A percentile compares a stretch with the other conserved stretches of the same genome.
Evolutionary conservation across 2,888 invertebrate genomes (phyloP).

Genomic region (Andrena bicolor): DNA sequence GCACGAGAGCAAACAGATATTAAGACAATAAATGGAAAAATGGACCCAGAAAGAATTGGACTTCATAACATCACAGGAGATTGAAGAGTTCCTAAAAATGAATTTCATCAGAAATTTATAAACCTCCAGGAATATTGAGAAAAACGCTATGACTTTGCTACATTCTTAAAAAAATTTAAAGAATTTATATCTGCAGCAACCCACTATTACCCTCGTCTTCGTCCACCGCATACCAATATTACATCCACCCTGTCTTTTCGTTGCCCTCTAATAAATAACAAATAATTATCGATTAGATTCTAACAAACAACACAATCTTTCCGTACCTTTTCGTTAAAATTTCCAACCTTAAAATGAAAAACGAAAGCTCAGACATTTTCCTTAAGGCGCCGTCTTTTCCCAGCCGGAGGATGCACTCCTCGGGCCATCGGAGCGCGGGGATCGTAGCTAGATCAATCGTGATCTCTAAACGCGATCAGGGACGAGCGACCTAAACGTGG

Average conservation of each 20-base stretch:
- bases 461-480: constrained; percentile 13
- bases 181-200: neutral
- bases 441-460: constrained; percentile 25
- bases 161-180: too few relatives aligned
- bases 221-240: neutral
- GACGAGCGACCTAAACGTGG: constrained; percentile 36
- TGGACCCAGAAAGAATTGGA: too few relatives aligned
- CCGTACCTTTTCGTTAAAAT: neutral
- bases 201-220: neutral
- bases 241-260: neutral
- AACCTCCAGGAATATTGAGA: too few relatives aligned
- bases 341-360: neutral
- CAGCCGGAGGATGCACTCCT: neutral
- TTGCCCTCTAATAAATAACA: neutral
- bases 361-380: neutral
- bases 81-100: neutral
- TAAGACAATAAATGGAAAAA: too few relatives aligned
- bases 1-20: too few relatives aligned
- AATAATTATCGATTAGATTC: constrained; percentile 3
- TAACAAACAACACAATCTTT: neutral
- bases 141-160: too few relatives aligned
- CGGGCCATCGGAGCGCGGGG: neutral
- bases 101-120: neutral
- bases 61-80: neutral
- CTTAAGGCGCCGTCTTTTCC: neutral